Conservation (phyloP, 2,888 invertebrate species). For the Pandemis cinnamomeana region DNA sequence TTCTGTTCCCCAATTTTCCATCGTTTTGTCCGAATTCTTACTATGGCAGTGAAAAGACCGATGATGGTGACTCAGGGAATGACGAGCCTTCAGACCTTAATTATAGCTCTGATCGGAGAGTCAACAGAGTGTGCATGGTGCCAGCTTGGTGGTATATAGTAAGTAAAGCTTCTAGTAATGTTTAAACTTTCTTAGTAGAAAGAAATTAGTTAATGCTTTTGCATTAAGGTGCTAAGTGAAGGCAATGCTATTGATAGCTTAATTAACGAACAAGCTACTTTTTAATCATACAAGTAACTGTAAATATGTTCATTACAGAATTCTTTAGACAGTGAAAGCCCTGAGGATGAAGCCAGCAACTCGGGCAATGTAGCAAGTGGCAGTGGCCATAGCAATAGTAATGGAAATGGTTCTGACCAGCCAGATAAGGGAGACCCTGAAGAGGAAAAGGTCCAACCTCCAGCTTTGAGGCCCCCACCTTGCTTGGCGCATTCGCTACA, state of each 20-base stretch:
- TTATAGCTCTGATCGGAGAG: constrained; percentile 81
- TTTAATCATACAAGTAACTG: background rate
- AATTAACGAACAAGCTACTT: background rate
- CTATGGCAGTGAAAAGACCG: constrained; percentile 86
- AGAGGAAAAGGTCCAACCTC: constrained; percentile 53
- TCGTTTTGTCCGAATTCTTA: constrained; percentile 79
- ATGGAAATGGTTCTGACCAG: constrained; percentile 14
- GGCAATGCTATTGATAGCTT: too few species aligned
- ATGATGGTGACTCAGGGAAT: constrained; percentile 97
- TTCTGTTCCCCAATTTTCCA: constrained; percentile 93
- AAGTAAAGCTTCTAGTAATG: constrained; percentile 47
- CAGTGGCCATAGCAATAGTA: constrained; percentile 51
- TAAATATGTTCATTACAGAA: constrained; percentile 56
- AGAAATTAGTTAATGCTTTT: background rate
- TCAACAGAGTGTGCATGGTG: constrained; percentile 65
- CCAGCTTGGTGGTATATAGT: constrained; percentile 75
- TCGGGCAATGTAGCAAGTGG: constrained; percentile 68
- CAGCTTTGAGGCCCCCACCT: constrained; percentile 79
- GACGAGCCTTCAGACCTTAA: constrained; percentile 94
- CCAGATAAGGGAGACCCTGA: constrained; percentile 38
- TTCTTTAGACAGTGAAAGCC: constrained; percentile 78
- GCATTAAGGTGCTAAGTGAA: too few species aligned
- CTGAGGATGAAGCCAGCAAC: constrained; percentile 76
- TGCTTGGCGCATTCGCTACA: constrained; percentile 86
- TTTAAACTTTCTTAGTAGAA: background rate